These are phyloP conservation scores for Pseudachorutes palmiensis DNA, from an alignment of 1,140 invertebrate species.

Conservation along the genomic window DNA sequence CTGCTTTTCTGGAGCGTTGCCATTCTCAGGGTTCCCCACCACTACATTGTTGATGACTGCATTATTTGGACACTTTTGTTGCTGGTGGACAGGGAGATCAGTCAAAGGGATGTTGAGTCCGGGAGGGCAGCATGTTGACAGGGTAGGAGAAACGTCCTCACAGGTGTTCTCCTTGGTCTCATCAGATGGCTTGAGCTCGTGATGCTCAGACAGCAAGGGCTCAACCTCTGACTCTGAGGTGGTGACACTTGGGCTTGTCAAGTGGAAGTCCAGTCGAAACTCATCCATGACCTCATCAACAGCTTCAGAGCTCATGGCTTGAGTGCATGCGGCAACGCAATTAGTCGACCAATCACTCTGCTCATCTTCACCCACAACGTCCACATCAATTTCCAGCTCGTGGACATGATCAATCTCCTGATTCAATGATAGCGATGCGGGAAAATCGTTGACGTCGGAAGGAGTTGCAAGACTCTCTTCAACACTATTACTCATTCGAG, in stretches of 20 bases:
- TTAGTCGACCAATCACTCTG: conserved; percentile 30
- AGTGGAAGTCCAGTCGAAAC: neutral
- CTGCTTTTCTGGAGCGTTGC: conserved; percentile 29
- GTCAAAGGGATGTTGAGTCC: conserved; percentile 4
- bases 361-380: conserved; percentile 33
- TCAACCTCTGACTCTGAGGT: conserved; percentile 2
- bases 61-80: conserved; percentile 7
- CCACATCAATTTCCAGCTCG: conserved; percentile 28
- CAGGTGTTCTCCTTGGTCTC: conserved; percentile 33
- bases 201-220: neutral
- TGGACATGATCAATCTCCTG: conserved; percentile 12
- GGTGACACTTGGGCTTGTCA: neutral
- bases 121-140: conserved; percentile 6
- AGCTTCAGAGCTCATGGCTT: neutral
- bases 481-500: conserved; percentile 12
- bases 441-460: neutral
- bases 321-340: neutral
- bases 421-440: neutral
- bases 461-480: neutral
- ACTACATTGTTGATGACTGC: neutral
- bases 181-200: conserved; percentile 10
- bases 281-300: conserved; percentile 9
- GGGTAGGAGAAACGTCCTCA: conserved; percentile 8
- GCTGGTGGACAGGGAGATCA: conserved; percentile 4
- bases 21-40: conserved; percentile 27